Conservation (phyloP, 1,140 invertebrate species). For the Cheumatopsyche charites region DNA sequence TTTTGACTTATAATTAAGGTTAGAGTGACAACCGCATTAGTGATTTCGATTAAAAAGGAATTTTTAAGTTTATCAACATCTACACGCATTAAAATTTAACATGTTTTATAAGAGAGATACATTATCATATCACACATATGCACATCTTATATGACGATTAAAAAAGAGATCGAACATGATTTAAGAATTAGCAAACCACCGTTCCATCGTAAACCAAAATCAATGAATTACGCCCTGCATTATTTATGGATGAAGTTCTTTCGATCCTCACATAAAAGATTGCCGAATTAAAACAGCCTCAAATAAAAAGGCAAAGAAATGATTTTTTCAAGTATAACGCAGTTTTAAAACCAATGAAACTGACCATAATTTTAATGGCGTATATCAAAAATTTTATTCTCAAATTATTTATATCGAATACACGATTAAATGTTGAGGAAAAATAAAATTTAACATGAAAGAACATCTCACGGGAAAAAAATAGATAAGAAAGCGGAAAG, state of each 20-base stretch:
- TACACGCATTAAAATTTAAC: not conserved
- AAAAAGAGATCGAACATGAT: constrained; percentile 20
- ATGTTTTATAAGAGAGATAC: not conserved
- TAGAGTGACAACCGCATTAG: no score
- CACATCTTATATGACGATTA: no score
- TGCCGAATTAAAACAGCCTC: not conserved
- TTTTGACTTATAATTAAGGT: no score
- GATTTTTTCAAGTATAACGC: not conserved
- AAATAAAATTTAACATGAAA: no score
- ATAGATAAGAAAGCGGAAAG: not conserved
- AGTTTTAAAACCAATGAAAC: not conserved
- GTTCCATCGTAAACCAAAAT: constrained; percentile 17
- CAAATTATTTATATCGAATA: no score
- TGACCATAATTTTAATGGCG: not conserved
- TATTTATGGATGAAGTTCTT: not conserved
- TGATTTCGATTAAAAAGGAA: no score
- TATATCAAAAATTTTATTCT: no score
- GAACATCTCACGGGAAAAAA: no score
- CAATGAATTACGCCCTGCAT: constrained; percentile 30
- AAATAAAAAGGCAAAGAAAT: not conserved
- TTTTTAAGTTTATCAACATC: no score
- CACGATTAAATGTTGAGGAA: no score
- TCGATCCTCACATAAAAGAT: not conserved
- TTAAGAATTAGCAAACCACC: constrained; percentile 33
- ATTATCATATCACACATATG: not conserved